Evolutionary conservation across 2,888 invertebrate genomes (phyloP).

Genomic region (Metallyticus violacea): DNA sequence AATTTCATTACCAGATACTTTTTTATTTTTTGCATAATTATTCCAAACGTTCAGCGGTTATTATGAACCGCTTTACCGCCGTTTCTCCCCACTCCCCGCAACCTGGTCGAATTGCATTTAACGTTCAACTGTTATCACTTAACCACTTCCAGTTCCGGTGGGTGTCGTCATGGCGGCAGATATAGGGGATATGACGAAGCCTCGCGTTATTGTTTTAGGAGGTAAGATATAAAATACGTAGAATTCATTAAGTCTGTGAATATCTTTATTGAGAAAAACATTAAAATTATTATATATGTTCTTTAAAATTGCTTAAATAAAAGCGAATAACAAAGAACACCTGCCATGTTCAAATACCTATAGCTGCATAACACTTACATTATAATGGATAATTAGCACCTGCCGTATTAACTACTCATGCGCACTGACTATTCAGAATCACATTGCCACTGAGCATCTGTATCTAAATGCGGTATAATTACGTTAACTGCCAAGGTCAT

Average conservation of each 20-base stretch:
- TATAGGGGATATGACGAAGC: slow-evolving; percentile 23
- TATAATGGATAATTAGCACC: background rate
- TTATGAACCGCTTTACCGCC: background rate
- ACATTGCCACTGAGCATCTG: background rate
- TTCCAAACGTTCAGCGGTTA: too few relatives aligned
- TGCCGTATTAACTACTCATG: background rate
- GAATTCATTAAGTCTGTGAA: background rate
- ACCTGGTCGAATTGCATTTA: too few relatives aligned
- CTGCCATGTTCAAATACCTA: background rate
- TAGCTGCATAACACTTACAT: background rate
- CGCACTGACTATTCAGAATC: background rate
- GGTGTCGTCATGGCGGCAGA: slow-evolving; percentile 32
- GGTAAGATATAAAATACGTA: slow-evolving; percentile 30
- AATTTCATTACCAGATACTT: too few relatives aligned
- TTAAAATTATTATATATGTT: background rate
- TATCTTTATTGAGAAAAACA: background rate
- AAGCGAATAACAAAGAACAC: background rate
- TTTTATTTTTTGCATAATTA: too few relatives aligned
- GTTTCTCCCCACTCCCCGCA: too few relatives aligned
- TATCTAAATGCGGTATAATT: background rate
- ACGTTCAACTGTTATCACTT: background rate
- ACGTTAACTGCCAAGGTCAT: background rate
- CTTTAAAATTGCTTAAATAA: background rate
- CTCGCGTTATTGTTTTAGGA: slow-evolving; percentile 37
- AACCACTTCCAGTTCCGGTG: slow-evolving; percentile 26